A percentile compares a stretch with the other conserved stretches of the same genome.
Conservation (phyloP, 2,888 invertebrate species). For the Luffia ferchaultella region DNA sequence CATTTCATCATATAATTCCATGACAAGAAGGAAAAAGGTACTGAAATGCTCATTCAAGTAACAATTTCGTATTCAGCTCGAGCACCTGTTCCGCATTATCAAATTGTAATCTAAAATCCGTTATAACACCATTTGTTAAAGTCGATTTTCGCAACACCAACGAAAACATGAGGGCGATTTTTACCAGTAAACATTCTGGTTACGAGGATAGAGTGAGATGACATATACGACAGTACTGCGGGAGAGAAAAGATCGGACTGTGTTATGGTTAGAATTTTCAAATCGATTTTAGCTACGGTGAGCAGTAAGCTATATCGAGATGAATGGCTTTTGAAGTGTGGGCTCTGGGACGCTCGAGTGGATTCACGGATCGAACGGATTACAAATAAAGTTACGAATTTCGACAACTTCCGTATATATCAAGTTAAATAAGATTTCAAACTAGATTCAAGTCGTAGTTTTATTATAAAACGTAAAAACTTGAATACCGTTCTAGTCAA, state of each 20-base stretch:
- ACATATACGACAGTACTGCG: slow-evolving; percentile 23
- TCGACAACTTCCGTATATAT: too few species aligned
- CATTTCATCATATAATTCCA: too few species aligned
- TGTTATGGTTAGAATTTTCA: slow-evolving; percentile 27
- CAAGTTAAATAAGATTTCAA: too few species aligned
- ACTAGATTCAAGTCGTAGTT: too few species aligned
- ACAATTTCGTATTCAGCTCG: slow-evolving; percentile 27
- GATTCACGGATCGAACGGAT: not conserved
- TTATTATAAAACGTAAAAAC: too few species aligned
- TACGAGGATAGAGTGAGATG: slow-evolving; percentile 32
- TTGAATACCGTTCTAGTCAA: too few species aligned
- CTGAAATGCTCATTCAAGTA: slow-evolving; percentile 23
- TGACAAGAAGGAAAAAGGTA: too few species aligned
- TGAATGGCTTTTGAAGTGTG: slow-evolving; percentile 39
- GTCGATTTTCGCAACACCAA: slow-evolving; percentile 31
- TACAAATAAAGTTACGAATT: too few species aligned
- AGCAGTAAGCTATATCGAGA: slow-evolving; percentile 32
- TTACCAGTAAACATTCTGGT: slow-evolving; percentile 31
- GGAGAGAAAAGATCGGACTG: slow-evolving; percentile 32
- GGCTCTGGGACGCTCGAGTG: slow-evolving; percentile 10
- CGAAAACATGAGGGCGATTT: slow-evolving; percentile 19
- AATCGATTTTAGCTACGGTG: slow-evolving; percentile 30
- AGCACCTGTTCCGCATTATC: slow-evolving; percentile 28
- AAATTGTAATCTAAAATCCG: slow-evolving; percentile 31
- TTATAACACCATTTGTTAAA: slow-evolving; percentile 36